phyloP scores from a whole-genome alignment of 2,888 invertebrate species.

The Idaea aversata region DNA sequence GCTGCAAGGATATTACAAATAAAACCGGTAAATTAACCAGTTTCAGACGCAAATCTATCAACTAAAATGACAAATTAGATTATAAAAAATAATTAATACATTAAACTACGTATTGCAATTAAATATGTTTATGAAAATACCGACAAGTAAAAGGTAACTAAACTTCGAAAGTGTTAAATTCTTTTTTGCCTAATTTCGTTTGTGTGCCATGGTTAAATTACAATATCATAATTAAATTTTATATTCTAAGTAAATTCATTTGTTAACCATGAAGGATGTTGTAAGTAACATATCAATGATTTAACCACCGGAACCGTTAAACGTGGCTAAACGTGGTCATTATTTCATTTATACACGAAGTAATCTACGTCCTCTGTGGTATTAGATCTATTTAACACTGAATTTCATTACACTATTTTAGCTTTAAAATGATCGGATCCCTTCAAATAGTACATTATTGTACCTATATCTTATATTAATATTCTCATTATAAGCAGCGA shows the following conservation, averaged over 20 bases:
- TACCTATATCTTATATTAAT: too few relatives aligned
- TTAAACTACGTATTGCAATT: too few relatives aligned
- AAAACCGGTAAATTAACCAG: too few relatives aligned
- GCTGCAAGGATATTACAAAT: too few relatives aligned
- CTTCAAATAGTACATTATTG: too few relatives aligned
- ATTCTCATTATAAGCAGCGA: too few relatives aligned
- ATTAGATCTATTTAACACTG: background rate
- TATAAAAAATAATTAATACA: too few relatives aligned
- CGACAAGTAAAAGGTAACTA: background rate
- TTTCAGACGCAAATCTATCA: too few relatives aligned
- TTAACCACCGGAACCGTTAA: slow-evolving; percentile 12
- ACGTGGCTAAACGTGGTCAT: slow-evolving; percentile 11
- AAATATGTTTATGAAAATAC: too few relatives aligned
- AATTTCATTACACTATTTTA: background rate
- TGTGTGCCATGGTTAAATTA: slow-evolving; percentile 22
- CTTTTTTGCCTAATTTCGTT: slow-evolving; percentile 18
- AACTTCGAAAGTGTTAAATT: background rate
- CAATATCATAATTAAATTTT: slow-evolving; percentile 18
- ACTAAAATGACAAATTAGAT: too few relatives aligned
- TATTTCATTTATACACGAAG: background rate
- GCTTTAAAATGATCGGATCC: too few relatives aligned
- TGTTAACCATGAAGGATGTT: slow-evolving; percentile 20
- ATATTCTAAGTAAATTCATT: slow-evolving; percentile 19
- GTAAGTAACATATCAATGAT: slow-evolving; percentile 13
- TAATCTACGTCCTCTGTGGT: background rate